These are phyloP conservation scores for Dorcus parallelipipedus DNA, from an alignment of 2,888 invertebrate species.

Conservation along the genomic window DNA sequence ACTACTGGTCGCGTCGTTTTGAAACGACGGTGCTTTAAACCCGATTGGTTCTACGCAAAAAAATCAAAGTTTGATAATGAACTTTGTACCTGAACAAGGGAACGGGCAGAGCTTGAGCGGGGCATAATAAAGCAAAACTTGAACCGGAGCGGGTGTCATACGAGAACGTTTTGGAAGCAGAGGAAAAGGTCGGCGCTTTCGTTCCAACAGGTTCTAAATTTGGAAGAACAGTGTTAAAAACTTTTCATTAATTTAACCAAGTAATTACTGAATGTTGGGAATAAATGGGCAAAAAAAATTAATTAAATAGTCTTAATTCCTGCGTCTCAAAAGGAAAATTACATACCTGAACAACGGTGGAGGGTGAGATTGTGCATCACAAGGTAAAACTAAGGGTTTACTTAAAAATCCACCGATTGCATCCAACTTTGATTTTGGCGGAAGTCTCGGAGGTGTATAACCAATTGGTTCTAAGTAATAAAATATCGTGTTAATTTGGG, in stretches of 20 bases:
- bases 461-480: constrained; percentile 48
- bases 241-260: no score
- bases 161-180: constrained; percentile 50
- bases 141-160: constrained; percentile 47
- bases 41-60: constrained; percentile 57
- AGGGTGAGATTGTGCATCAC: constrained; percentile 58
- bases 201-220: constrained; percentile 55
- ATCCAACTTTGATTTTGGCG: constrained; percentile 50
- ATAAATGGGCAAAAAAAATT: no score
- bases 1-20: constrained; percentile 60
- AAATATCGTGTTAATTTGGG: constrained; percentile 50
- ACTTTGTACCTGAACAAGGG: constrained; percentile 64
- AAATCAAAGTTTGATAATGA: background rate
- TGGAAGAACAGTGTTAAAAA: constrained; percentile 22
- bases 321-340: no score
- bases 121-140: constrained; percentile 54
- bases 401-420: constrained; percentile 35
- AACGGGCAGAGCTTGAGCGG: constrained; percentile 67
- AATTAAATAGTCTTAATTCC: no score
- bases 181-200: constrained; percentile 50
- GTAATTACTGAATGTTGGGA: no score
- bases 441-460: constrained; percentile 55
- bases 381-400: constrained; percentile 46
- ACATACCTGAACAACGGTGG: constrained; percentile 52
- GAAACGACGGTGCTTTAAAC: constrained; percentile 61